Evolutionary conservation across 2,888 invertebrate species (phyloP).

Genomic region (Macrophya annulata): DNA sequence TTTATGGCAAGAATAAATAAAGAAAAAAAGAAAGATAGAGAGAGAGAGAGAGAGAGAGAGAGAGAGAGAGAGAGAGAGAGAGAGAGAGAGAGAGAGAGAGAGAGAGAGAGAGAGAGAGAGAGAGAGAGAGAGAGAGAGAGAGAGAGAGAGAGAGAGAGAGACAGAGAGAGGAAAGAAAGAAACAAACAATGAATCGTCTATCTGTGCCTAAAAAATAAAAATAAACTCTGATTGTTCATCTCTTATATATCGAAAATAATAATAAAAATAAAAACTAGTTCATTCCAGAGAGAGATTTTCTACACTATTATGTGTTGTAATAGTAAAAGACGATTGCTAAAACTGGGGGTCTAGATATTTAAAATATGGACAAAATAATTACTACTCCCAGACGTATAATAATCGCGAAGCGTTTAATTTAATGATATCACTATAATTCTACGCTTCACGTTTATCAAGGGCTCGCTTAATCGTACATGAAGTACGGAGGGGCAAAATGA

Average conservation of each 20-base stretch:
- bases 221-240: neutral
- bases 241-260: constrained; percentile 41
- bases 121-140: neutral
- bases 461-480: neutral
- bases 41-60: neutral
- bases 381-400: neutral
- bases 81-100: neutral
- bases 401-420: constrained; percentile 5
- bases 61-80: neutral
- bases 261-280: constrained; percentile 54
- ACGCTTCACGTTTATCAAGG: constrained; percentile 11
- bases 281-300: constrained; percentile 26
- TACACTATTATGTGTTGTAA: constrained; percentile 6
- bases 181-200: constrained; percentile 1
- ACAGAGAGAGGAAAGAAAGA: neutral
- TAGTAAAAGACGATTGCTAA: neutral
- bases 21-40: neutral
- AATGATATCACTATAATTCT: neutral
- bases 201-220: neutral
- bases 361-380: neutral
- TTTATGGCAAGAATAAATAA: neutral
- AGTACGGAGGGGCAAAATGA: neutral
- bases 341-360: neutral
- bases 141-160: constrained; percentile 2
- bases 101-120: neutral